Evolutionary conservation across 1,140 invertebrate genomes (phyloP).

Genomic region (Dendroctonus valens): DNA sequence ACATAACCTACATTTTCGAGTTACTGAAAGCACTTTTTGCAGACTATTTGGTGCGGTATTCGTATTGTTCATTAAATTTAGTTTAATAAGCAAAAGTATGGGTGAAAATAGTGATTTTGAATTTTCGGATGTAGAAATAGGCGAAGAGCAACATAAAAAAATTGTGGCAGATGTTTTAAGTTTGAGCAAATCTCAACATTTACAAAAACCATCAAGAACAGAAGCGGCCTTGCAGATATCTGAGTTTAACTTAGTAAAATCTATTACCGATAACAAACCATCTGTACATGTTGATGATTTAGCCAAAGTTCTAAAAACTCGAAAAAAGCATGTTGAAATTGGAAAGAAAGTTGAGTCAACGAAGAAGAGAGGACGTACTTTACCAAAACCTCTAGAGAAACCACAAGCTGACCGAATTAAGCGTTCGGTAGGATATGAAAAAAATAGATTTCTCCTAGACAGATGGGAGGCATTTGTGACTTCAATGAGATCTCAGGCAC

Average conservation of each 20-base stretch:
- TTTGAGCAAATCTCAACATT: slow-evolving; percentile 58
- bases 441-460: slow-evolving; percentile 69
- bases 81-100: slow-evolving; percentile 19
- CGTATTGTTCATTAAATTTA: too few species aligned
- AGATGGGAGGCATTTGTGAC: slow-evolving; percentile 86
- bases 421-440: slow-evolving; percentile 73
- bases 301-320: slow-evolving; percentile 62
- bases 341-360: slow-evolving; percentile 63
- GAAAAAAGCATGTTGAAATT: slow-evolving; percentile 58
- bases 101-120: slow-evolving; percentile 38
- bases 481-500: slow-evolving; percentile 72
- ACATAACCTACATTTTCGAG: too few species aligned
- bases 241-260: slow-evolving; percentile 65
- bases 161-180: slow-evolving; percentile 58
- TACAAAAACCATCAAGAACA: slow-evolving; percentile 59
- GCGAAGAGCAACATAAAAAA: slow-evolving; percentile 56
- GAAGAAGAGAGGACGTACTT: slow-evolving; percentile 57
- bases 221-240: slow-evolving; percentile 63
- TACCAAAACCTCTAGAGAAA: slow-evolving; percentile 76
- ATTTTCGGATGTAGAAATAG: slow-evolving; percentile 43
- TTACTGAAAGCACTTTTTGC: too few species aligned
- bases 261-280: slow-evolving; percentile 45
- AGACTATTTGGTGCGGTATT: too few species aligned
- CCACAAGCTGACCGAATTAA: slow-evolving; percentile 71
- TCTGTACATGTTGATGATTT: slow-evolving; percentile 60